Evolutionary conservation across 2,113 vertebrate genomes (phyloP), one percentile per base, ranked within the genome.

Genomic region (Tetraodon nigroviridis): DNA sequence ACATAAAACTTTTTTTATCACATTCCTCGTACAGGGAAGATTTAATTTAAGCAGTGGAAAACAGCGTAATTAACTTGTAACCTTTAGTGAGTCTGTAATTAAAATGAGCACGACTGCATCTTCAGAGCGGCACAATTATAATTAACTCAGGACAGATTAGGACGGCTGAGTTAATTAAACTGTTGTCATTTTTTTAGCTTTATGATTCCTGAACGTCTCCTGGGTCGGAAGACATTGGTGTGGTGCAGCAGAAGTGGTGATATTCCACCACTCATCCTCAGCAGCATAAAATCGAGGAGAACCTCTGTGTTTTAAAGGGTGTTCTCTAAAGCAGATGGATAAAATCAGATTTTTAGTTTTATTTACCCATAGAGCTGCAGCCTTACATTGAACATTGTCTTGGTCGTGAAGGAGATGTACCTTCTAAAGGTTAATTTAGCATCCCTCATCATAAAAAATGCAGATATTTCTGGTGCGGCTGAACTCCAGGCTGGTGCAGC

Each of bases 131-230:
- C 67, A 19, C 16, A n/a, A n/a, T 53, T 41, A 1, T 67, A 58
- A 80, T 83, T 81, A 82, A 78, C 71, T 66, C 47, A 37, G 44
- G 58, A 51, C 44, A 15, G 84, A 83, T 86, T 81, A 81, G 55
- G 32, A 22, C 21, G 40, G 56, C 53, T 41, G 70, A 70, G 80
- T 84, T 86, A 86, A 88, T 88, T 83, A 82, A 82, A 73, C 41
- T 29, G 27, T 52, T 63, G 19, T 63, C 72, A 58, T 48, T 55
- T 24, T 47, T 54, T 47, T 54, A 17, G 47, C 15, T 22, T 62
- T 58, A 41, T 22, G 32, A 59, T 61, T 67, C 68, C 59, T 48
- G 21, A 56, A 37, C 60, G 22, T 22, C 58, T 69, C 44, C 1
- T 37, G 58, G 67, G 73, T 55, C 14, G 13, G 27, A 6, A 19